Conservation (phyloP, 2,888 invertebrate genomes). For the Agrochola lychnidis region DNA sequence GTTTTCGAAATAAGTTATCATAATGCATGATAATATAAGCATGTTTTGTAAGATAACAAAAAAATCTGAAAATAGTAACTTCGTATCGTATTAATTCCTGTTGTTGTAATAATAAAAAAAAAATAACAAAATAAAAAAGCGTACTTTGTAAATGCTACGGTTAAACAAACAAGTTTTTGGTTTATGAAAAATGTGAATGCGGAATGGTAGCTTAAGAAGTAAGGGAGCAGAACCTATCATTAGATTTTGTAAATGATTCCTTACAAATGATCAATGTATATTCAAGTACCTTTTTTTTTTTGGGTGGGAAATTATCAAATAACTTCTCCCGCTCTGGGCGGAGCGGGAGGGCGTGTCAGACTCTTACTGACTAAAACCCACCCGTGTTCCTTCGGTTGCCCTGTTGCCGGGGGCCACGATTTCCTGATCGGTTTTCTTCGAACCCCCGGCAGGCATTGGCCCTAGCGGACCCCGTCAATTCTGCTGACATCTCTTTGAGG, state of each 20-base stretch:
- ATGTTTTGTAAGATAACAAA: neutral
- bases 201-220: neutral
- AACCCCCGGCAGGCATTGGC: too few species aligned
- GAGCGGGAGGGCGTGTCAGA: too few species aligned
- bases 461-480: too few species aligned
- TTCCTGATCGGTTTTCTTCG: too few species aligned
- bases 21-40: too few species aligned
- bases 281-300: neutral
- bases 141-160: conserved; percentile 16
- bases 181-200: neutral
- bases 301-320: too few species aligned
- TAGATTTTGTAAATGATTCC: neutral
- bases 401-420: too few species aligned
- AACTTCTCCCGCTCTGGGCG: too few species aligned
- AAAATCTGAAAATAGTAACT: neutral
- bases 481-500: too few species aligned
- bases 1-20: neutral
- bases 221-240: neutral
- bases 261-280: neutral
- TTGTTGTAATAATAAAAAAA: neutral
- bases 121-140: neutral
- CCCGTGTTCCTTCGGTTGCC: too few species aligned
- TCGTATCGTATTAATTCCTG: neutral
- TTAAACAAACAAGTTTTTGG: conserved; percentile 1
- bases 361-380: too few species aligned